Evolutionary conservation across 2,888 invertebrate species (phyloP).

Genomic region (Imbricaverruca yamaguchii): DNA sequence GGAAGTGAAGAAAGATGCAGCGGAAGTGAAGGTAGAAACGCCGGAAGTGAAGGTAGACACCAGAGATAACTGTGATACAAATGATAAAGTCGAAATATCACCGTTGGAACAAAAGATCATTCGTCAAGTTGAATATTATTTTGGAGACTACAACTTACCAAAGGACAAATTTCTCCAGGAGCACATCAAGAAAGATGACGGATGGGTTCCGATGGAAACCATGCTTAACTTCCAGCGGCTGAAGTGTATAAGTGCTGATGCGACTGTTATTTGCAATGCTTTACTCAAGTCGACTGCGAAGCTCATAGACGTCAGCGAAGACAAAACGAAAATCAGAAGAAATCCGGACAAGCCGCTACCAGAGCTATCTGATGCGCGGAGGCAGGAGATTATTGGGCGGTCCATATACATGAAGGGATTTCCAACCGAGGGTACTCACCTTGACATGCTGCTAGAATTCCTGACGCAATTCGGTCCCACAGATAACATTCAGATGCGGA

Average conservation of each 20-base stretch:
- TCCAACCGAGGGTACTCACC: slow-evolving; percentile 54
- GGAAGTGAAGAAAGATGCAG: no score
- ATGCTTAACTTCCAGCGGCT: slow-evolving; percentile 85
- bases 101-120: slow-evolving; percentile 54
- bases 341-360: slow-evolving; percentile 67
- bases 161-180: slow-evolving; percentile 89
- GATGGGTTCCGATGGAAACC: slow-evolving; percentile 79
- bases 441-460: slow-evolving; percentile 65
- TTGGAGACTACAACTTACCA: slow-evolving; percentile 85
- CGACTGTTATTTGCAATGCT: slow-evolving; percentile 61
- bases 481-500: slow-evolving; percentile 56
- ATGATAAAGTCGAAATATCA: not conserved
- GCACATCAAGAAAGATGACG: slow-evolving; percentile 33
- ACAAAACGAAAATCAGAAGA: slow-evolving; percentile 63
- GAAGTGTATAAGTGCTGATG: slow-evolving; percentile 59
- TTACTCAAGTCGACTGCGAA: slow-evolving; percentile 64
- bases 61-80: no score
- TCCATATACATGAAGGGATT: slow-evolving; percentile 87
- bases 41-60: no score
- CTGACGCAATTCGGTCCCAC: slow-evolving; percentile 60
- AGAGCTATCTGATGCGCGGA: slow-evolving; percentile 71
- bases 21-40: no score
- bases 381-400: slow-evolving; percentile 63
- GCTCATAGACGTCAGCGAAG: slow-evolving; percentile 63
- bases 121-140: slow-evolving; percentile 58